Base-by-base conservation (phyloP, 2,888 invertebrate species). In the Ganaspis brasiliensis region DNA sequence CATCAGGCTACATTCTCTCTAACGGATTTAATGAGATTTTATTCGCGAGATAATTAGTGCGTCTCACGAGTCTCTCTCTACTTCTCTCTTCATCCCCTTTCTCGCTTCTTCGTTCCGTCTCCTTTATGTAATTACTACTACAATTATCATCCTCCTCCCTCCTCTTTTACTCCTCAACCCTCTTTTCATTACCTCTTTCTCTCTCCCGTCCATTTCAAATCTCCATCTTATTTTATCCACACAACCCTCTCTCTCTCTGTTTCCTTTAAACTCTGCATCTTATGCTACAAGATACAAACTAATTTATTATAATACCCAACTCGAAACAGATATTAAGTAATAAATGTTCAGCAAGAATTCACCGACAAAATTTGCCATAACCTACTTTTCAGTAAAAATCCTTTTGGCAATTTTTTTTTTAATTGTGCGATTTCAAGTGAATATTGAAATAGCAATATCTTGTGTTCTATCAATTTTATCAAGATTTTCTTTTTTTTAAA, bases 41-140 rank as follows among this genome's bases (percentile, higher is more conserved):
- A 85, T 86, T 85, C 84, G 85, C 82, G 81, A 85, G 84, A 86
- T 86, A 86, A 87, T 87, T 87, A 87, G 87, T 87, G 85, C 85
- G 84, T 87, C 86, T 86, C 84, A 79, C 82, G 84, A 86, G 81
- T 85, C 79, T 77, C 79, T 77, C 72, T 80, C 78, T 74, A 78
- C 75, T 56, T 78, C 75, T 57, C 78, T 63, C 77, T 61, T 75
- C 35, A 73, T 56, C 73, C 55, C 52, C 72, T 74, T 77, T 56
- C 61, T 67, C 75, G 70, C 77, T 72, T 75, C n/a, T 73, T 76
- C 74, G 73, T 77, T 70, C 79, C 81, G 73, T 80, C 81, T 82
- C 79, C 82, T 85, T 84, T 84, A 82, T 79, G 82, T 83, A 83
- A 85, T 85, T 85, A 85, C 84, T 80, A 77, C 81, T 81, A 85